These are phyloP conservation scores for Willowsia nigromaculata DNA, from an alignment of 2,888 invertebrate species.

Conservation along the genomic window DNA sequence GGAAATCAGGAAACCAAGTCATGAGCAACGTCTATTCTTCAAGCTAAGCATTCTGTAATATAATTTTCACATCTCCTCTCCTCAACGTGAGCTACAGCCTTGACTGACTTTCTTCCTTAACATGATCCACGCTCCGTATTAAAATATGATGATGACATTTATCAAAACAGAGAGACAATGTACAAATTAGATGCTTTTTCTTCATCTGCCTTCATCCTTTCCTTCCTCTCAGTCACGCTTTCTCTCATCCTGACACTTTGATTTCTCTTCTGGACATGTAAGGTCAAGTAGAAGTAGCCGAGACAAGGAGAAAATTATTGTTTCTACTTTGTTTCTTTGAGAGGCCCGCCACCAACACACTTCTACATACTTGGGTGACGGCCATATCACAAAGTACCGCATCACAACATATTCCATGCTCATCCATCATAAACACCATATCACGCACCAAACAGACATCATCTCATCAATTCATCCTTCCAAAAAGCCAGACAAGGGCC, in stretches of 20 bases:
- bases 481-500: not conserved
- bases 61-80: too few relatives aligned
- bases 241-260: conserved; percentile 64
- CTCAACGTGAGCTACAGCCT: not conserved
- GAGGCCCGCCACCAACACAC: not conserved
- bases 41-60: too few relatives aligned
- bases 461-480: conserved; percentile 52
- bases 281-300: conserved; percentile 52
- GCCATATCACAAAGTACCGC: conserved; percentile 25
- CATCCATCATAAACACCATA: conserved; percentile 65
- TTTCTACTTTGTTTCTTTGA: not conserved
- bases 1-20: conserved; percentile 42
- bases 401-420: conserved; percentile 49
- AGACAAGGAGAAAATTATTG: conserved; percentile 56
- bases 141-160: conserved; percentile 61
- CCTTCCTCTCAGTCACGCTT: conserved; percentile 41
- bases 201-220: not conserved
- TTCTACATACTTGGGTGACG: not conserved
- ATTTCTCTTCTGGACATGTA: conserved; percentile 68
- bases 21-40: not conserved
- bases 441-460: conserved; percentile 59
- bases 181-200: conserved; percentile 63
- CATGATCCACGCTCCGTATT: not conserved
- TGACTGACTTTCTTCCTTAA: not conserved
- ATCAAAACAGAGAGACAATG: conserved; percentile 61